phyloP scores from a whole-genome alignment of 2,113 vertebrate species.

The Campylorhamphus procurvoides region DNA sequence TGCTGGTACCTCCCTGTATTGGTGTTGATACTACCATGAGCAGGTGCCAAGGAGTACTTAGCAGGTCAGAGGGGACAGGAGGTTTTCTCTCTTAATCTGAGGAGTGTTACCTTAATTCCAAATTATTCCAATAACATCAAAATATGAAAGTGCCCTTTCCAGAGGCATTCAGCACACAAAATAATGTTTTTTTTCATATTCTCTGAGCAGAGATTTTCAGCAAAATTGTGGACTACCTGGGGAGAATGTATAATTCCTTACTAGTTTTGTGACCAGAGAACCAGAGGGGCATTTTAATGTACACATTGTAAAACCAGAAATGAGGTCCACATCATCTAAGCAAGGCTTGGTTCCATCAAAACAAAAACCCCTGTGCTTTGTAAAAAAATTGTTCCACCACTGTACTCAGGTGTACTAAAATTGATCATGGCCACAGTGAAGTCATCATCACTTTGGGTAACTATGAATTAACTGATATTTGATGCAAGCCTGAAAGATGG shows the following conservation, averaged over 20 bases:
- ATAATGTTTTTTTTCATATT: neutral
- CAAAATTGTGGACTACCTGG: neutral
- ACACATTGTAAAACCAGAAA: neutral
- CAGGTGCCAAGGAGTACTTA: neutral
- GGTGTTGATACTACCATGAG: neutral
- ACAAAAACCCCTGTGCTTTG: neutral
- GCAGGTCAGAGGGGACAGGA: neutral
- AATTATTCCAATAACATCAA: neutral
- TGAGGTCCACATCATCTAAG: neutral
- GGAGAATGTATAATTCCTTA: neutral
- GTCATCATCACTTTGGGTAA: neutral
- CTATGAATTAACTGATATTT: neutral
- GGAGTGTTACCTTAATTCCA: neutral
- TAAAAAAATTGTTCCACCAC: neutral
- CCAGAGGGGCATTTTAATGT: neutral
- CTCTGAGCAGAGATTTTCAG: neutral
- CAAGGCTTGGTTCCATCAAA: neutral
- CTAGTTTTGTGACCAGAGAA: neutral
- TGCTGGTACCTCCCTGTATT: neutral
- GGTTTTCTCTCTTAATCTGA: neutral
- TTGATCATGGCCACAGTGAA: neutral
- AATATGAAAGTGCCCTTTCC: neutral
- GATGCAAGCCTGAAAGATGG: neutral
- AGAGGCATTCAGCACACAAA: neutral
- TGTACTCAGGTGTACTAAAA: accelerated